Evolutionary conservation across 2,113 vertebrate genomes (phyloP), one percentile per base, ranked within the genome.

Genomic region (Lagenorhynchus albirostris): DNA sequence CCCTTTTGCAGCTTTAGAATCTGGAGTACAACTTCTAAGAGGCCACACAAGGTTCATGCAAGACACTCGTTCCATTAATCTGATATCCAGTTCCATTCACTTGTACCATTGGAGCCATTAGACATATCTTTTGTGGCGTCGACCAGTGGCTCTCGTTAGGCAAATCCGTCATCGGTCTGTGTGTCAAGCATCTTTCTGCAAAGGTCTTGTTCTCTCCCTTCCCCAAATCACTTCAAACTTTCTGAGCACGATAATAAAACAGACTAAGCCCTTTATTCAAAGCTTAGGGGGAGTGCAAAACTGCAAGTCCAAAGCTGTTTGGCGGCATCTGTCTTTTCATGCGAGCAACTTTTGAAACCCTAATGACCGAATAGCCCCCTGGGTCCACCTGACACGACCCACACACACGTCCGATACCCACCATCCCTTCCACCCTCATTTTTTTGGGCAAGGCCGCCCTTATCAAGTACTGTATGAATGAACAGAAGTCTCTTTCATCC

Each of bases 401-500:
- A 8, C 76, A 44, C 29, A 33, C 68, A 47, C 0, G 2, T 31
- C 79, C 29, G 67, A 96, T 55, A 82, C 88, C 94, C 97, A 94
- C 89, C 74, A 92, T 92, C 76, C 97, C 94, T 84, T 58, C 95
- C 94, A 88, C 70, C 71, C 62, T 47, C 31, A 0, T 5, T 53
- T 89, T 38, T 36, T 18, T 21, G 23, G 73, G 0, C 0, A 33
- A 97, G 96, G 98, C 98, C 21, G 58, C 94, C 94, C 98, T 98
- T 98, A 98, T 97, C 99, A 96, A 95, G 98, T 98, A 96, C 97
- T 83, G 97, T 98, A 98, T 99, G 99, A 99, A 99, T 98, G 99
- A 99, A 99, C 99, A 99, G 98, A 98, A 98, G 98, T 82, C 98
- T 98, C 99, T 99, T 98, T 99, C 98, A 98, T 98, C 94, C 98